Conservation (phyloP, 2,797 vertebrate genomes). For the Darevskia nairensis region DNA sequence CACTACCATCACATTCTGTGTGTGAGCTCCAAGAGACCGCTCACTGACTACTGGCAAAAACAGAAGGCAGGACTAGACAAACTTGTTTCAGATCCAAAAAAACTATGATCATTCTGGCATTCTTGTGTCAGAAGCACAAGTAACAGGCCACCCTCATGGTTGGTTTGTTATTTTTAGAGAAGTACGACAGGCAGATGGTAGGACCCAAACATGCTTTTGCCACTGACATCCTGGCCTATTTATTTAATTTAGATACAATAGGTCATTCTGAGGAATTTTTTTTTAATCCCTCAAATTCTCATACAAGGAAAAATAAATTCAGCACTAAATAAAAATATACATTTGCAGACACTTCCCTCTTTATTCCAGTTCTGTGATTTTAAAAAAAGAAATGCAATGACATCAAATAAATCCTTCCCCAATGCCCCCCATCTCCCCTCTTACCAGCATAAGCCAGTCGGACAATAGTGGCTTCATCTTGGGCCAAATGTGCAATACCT, state of each 20-base stretch:
- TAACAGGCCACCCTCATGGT: background rate
- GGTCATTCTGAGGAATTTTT: too few relatives aligned
- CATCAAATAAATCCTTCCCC: background rate
- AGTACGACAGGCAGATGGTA: background rate
- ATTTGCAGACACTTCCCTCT: background rate
- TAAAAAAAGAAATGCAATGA: background rate
- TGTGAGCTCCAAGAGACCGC: background rate
- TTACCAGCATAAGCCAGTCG: slow-evolving; percentile 96
- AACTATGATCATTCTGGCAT: background rate
- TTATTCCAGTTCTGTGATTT: background rate
- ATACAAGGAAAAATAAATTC: background rate
- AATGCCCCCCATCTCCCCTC: slow-evolving; percentile 47
- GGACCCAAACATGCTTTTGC: background rate
- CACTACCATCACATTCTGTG: background rate
- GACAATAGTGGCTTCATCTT: slow-evolving; percentile 96
- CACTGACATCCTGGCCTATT: background rate
- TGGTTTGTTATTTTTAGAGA: background rate
- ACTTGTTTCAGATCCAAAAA: background rate
- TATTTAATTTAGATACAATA: background rate
- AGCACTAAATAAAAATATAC: background rate
- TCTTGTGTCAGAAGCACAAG: background rate
- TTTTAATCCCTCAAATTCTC: background rate
- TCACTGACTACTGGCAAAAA: background rate
- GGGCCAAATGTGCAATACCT: slow-evolving; percentile 95
- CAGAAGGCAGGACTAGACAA: background rate